These are phyloP conservation scores for Cassiopea andromeda DNA, from an alignment of 30 jellyfish, hydroid and myxozoan genomes.

Conservation along the genomic window DNA sequence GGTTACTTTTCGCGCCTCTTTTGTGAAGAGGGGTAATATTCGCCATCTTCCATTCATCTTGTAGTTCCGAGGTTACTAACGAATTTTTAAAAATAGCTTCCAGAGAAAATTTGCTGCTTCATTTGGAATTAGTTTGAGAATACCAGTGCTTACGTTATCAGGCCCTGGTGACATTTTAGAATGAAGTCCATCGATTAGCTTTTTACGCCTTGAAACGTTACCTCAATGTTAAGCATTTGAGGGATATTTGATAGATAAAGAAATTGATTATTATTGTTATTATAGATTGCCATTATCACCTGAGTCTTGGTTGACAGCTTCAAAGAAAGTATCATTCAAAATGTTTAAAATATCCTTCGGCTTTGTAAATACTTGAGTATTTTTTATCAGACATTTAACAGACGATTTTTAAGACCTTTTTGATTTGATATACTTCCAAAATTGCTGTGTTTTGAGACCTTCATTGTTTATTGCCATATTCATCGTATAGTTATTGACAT, in stretches of 20 bases:
- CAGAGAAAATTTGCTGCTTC: background rate
- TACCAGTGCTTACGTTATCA: background rate
- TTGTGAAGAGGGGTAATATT: background rate
- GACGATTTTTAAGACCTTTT: background rate
- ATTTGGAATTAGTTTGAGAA: background rate
- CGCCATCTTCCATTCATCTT: background rate
- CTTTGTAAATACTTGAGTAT: background rate
- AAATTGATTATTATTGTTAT: no score
- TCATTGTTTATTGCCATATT: conserved; percentile 21
- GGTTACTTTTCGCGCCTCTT: background rate
- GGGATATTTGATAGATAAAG: background rate
- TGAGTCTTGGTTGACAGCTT: no score
- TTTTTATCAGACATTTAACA: background rate
- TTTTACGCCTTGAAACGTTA: background rate
- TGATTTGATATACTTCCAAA: background rate
- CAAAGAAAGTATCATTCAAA: background rate
- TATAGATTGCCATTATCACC: no score
- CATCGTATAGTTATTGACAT: no score
- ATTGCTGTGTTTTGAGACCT: no score
- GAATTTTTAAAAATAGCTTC: background rate
- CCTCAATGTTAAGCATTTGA: background rate
- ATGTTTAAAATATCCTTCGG: background rate
- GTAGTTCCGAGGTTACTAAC: background rate
- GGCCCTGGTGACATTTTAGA: background rate
- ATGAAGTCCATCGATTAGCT: background rate